Base-by-base conservation (phyloP, 2,797 vertebrate genomes). In the Ctenopoma multispine region DNA sequence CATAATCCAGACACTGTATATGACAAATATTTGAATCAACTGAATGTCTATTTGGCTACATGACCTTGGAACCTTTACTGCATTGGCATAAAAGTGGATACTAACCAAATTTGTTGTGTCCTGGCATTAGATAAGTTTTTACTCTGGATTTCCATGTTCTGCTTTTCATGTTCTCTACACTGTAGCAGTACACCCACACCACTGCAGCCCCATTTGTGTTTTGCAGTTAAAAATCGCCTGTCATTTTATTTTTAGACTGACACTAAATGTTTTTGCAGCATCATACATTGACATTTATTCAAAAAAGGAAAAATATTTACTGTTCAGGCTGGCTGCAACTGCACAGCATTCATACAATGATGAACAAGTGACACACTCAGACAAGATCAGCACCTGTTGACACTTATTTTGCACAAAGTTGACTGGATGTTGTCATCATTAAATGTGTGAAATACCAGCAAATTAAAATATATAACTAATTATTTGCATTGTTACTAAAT, bases 361-460 rank as follows among this genome's bases (percentile, higher is more conserved):
- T 34, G 8, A 34, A 34, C 31, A 34, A 34, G 8, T 34, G 31
- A 34, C 31, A 34, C 31, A 7, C 8, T 34, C 31, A 34, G 31
- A 36, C 34, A 7, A 36, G 34, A 38, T 11, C 67, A 57, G 29
- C 61, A 61, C 62, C 48, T 67, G 63, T 75, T 53, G 49, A 53
- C 38, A 56, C 49, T 72, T 49, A 21, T 24, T 20, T 48, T n/a
- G 18, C 7, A 29, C 24, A 20, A 41, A 47, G 50, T 51, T 54
- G 9, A 27, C n/a, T 47, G 13, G 14, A 44, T 55, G 13, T 41
- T 13, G 12, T 14, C 9, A 7, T 36, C 11, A 18, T 41, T 3
- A 31, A 31, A 50, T 44, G 3, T 41, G 12, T 14, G 12, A 41
- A 41, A 41, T 41, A 34, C 8, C 31, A 34, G 31, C 8, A 9